These are phyloP conservation scores for Drosophila yooni DNA, from an alignment of 2,888 invertebrate genomes.

Conservation along the genomic window DNA sequence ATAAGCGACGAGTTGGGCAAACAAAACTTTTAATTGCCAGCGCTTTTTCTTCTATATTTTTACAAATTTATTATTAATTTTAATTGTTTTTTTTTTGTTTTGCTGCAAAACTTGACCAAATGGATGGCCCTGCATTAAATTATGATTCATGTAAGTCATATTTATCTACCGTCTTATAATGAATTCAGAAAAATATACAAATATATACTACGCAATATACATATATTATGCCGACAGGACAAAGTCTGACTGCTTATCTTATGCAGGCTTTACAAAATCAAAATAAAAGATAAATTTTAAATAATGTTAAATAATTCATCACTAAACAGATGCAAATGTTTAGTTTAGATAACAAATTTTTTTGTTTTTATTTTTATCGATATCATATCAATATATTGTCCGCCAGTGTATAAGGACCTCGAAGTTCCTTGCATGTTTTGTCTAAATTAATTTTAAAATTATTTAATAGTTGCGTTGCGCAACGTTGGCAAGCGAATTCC, in stretches of 20 bases:
- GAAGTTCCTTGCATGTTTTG: slow-evolving; percentile 2
- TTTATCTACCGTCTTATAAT: background rate
- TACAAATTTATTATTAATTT: slow-evolving; percentile 24
- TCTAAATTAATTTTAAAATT: slow-evolving; percentile 73
- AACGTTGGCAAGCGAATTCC: slow-evolving; percentile 41
- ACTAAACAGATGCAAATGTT: background rate
- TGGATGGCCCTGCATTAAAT: slow-evolving; percentile 13
- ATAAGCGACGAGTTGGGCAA: slow-evolving; percentile 30
- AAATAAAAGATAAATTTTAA: background rate
- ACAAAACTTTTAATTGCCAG: slow-evolving; percentile 69
- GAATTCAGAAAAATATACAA: background rate
- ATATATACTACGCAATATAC: background rate
- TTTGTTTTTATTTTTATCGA: background rate
- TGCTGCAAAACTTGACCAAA: slow-evolving; percentile 12
- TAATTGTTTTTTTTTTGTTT: slow-evolving; percentile 3
- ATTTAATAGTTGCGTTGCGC: slow-evolving; percentile 63
- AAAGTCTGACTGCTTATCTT: background rate
- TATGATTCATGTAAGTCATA: slow-evolving; percentile 26
- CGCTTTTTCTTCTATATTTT: slow-evolving; percentile 37
- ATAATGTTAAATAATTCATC: background rate
- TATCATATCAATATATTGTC: background rate
- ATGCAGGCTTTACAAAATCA: background rate
- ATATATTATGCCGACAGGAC: background rate
- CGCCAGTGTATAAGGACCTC: background rate
- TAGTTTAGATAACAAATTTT: background rate